A percentile compares a stretch with the other conserved stretches of the same genome.
These are phyloP conservation scores for Macrobrachium nipponense DNA, from an alignment of 1,140 invertebrate genomes.

Conservation along the genomic window DNA sequence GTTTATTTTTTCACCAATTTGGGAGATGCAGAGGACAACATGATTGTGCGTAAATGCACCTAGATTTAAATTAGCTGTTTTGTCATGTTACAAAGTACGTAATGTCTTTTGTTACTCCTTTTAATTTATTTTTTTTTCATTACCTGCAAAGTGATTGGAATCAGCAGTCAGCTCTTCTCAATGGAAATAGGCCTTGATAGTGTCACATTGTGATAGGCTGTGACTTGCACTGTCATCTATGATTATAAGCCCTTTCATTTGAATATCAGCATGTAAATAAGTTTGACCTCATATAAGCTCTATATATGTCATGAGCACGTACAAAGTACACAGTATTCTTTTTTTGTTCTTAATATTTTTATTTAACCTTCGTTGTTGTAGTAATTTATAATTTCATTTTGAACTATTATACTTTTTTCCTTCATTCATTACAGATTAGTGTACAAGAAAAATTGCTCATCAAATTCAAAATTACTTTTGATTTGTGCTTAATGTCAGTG, in stretches of 20 bases:
- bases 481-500: constrained; percentile 28
- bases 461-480: too few species aligned
- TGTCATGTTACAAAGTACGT: too few species aligned
- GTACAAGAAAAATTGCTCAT: too few species aligned
- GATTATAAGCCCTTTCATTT: constrained; percentile 25
- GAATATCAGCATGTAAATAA: constrained; percentile 53
- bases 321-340: constrained; percentile 28
- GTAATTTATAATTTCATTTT: background rate
- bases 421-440: too few species aligned
- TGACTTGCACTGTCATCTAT: constrained; percentile 30
- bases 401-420: constrained; percentile 8
- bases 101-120: too few species aligned
- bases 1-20: too few species aligned
- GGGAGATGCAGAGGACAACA: too few species aligned
- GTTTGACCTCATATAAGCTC: constrained; percentile 45
- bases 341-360: constrained; percentile 5
- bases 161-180: background rate
- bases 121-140: too few species aligned
- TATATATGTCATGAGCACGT: constrained; percentile 52
- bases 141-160: too few species aligned
- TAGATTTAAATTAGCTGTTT: too few species aligned
- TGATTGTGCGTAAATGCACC: too few species aligned
- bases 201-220: constrained; percentile 14
- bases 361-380: constrained; percentile 22
- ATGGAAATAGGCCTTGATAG: constrained; percentile 3